Evolutionary conservation across 2,113 vertebrate genomes (phyloP).

Genomic region (Seriola quinqueradiata): DNA sequence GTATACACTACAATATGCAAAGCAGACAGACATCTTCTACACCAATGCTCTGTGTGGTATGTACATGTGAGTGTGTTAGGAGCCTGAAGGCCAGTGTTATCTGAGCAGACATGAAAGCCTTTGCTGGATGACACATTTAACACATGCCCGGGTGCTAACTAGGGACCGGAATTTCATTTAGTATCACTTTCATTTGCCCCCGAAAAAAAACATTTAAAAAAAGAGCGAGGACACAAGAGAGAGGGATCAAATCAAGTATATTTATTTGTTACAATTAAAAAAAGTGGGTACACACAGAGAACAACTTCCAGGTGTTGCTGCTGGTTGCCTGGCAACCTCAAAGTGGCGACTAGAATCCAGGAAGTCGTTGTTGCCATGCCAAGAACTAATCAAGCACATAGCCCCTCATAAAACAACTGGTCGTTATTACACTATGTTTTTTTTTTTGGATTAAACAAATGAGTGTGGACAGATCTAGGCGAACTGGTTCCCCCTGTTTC

Average conservation of each 20-base stretch:
- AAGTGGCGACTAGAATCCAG: not conserved
- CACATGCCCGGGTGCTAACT: slow-evolving; percentile 53
- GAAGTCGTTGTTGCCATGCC: not conserved
- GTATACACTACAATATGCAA: not conserved
- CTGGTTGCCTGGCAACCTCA: not conserved
- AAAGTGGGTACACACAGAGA: too few species aligned
- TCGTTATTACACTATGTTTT: not conserved
- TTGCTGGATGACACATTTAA: slow-evolving; percentile 46
- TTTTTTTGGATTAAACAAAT: not conserved
- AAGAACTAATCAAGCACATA: not conserved
- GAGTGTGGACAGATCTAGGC: too few species aligned
- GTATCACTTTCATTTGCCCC: slow-evolving; percentile 40
- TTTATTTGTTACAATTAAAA: not conserved
- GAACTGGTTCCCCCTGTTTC: too few species aligned
- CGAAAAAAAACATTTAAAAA: not conserved
- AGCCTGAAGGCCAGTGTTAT: slow-evolving; percentile 48
- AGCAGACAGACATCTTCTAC: slow-evolving; percentile 8
- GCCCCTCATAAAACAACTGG: not conserved
- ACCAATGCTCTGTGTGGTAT: not conserved
- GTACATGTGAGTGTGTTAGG: slow-evolving; percentile 1
- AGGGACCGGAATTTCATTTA: slow-evolving; percentile 52
- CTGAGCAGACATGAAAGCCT: slow-evolving; percentile 66
- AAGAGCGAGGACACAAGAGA: not conserved
- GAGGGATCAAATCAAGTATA: not conserved
- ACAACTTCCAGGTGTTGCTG: too few species aligned